These are phyloP conservation scores for Periphyllus acericola DNA, from an alignment of 2,888 invertebrate genomes.

Conservation along the genomic window DNA sequence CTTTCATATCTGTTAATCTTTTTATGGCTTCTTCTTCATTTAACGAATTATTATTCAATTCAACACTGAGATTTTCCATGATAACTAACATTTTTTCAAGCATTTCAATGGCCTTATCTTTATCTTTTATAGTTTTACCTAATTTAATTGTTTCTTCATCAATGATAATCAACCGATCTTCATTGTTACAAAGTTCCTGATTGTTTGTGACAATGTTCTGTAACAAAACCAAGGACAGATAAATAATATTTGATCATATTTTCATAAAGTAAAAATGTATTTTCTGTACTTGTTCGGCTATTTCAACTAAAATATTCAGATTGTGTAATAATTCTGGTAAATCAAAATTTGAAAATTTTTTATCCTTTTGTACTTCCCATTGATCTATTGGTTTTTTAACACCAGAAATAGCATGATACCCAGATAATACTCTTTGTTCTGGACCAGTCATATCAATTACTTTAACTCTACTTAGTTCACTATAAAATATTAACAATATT, in stretches of 20 bases:
- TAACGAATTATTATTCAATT: constrained; percentile 64
- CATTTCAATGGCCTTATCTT: constrained; percentile 78
- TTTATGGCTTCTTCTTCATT: constrained; percentile 72
- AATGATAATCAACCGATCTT: constrained; percentile 82
- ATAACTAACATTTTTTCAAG: constrained; percentile 77
- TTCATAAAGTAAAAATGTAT: not conserved
- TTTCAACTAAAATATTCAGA: constrained; percentile 87
- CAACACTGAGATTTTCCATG: constrained; percentile 72
- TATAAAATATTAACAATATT: constrained; percentile 64
- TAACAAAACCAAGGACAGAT: not conserved
- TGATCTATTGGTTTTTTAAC: constrained; percentile 72
- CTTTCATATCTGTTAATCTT: constrained; percentile 72
- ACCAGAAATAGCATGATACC: constrained; percentile 87
- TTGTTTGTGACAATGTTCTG: constrained; percentile 89
- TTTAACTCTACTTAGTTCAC: constrained; percentile 86
- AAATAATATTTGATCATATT: not conserved
- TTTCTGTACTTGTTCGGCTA: constrained; percentile 84
- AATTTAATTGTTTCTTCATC: constrained; percentile 82
- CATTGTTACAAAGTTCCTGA: constrained; percentile 78
- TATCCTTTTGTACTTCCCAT: constrained; percentile 72
- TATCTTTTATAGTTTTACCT: constrained; percentile 75
- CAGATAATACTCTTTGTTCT: constrained; percentile 89
- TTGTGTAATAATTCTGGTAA: constrained; percentile 94
- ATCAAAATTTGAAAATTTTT: constrained; percentile 75
- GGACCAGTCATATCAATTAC: constrained; percentile 99